These are phyloP conservation scores for Apodemus speciosus DNA, from an alignment of 2,113 vertebrate genomes.

Conservation along the genomic window DNA sequence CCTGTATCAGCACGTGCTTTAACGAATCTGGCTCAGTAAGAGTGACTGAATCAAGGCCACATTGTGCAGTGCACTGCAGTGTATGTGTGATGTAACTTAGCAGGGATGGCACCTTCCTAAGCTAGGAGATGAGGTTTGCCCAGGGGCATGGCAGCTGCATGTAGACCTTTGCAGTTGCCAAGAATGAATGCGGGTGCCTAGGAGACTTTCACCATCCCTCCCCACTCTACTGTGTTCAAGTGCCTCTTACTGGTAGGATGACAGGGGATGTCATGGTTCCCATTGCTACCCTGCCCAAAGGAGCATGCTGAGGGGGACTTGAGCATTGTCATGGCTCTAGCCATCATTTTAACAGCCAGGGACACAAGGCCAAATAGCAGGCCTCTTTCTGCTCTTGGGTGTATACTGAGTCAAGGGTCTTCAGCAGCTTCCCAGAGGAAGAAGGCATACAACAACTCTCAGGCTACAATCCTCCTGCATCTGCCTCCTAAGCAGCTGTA, in stretches of 20 bases:
- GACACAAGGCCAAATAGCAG: not conserved
- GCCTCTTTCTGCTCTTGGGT: not conserved
- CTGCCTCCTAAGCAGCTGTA: not conserved
- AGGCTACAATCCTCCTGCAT: not conserved
- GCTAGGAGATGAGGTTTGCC: not conserved
- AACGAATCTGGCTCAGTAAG: not conserved
- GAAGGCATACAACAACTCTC: not conserved
- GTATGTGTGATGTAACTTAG: not conserved
- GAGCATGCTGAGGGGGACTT: not conserved
- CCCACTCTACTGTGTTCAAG: not conserved
- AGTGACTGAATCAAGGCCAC: not conserved
- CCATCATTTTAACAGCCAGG: not conserved
- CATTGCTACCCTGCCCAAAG: not conserved
- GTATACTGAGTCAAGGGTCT: not conserved
- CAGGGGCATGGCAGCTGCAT: not conserved
- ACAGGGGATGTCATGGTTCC: not conserved
- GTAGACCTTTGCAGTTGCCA: not conserved
- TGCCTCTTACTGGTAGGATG: not conserved
- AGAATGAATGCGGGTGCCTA: not conserved
- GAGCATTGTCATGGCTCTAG: not conserved
- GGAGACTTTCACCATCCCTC: not conserved
- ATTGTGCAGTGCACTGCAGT: not conserved
- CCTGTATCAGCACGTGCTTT: not conserved
- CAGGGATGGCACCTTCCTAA: not conserved
- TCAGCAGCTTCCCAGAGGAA: not conserved